Conservation (phyloP, 37 sponge, comb jelly and placozoan genomes). For the Agelas oroides region DNA sequence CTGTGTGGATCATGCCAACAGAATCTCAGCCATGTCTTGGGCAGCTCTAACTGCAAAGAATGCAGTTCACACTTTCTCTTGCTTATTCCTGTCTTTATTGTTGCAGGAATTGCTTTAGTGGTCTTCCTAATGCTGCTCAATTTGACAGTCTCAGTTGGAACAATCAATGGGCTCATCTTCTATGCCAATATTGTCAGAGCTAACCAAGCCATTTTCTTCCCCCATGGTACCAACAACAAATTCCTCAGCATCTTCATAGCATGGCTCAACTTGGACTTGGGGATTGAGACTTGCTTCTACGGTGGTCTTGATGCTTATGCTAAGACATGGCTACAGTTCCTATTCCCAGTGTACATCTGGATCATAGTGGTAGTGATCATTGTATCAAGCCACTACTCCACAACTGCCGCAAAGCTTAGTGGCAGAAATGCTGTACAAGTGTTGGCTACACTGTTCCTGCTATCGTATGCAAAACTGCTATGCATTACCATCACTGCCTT, state of each 20-base stretch:
- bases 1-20: conserved; percentile 11
- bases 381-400: not conserved
- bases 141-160: conserved; percentile 38
- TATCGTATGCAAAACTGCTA: conserved; percentile 6
- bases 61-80: not conserved
- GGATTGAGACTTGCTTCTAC: conserved; percentile 24
- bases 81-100: not conserved
- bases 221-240: not conserved
- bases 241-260: conserved; percentile 3
- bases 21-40: not conserved
- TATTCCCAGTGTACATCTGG: conserved; percentile 29
- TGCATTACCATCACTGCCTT: not conserved
- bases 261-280: conserved; percentile 8
- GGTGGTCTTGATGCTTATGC: conserved; percentile 37
- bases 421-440: conserved; percentile 9
- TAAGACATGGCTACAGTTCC: not conserved
- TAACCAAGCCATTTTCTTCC: conserved; percentile 1
- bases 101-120: not conserved
- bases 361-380: not conserved
- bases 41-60: not conserved
- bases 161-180: conserved; percentile 47
- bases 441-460: conserved; percentile 8
- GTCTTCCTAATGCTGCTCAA: not conserved
- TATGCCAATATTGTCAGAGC: conserved; percentile 21
- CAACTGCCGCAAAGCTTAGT: not conserved